Base-by-base conservation (phyloP, 2,797 vertebrate species). In the Acestrorhynchus altus region DNA sequence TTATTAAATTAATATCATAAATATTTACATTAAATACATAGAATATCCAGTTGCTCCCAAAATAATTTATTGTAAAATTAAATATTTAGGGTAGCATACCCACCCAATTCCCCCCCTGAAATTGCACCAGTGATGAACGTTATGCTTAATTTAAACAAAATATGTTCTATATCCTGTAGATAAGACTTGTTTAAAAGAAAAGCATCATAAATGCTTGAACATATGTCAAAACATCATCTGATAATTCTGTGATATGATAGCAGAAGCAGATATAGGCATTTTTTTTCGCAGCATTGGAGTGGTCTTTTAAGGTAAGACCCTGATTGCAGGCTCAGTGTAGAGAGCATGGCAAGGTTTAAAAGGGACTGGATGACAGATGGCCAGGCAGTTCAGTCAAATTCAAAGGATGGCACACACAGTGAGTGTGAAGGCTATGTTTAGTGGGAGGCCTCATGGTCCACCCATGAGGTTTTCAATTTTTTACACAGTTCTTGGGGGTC, bases 331-430 rank as follows among this genome's bases (percentile, higher is more conserved):
- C 57, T 44, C 57, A 8, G 22, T 63, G 47, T 59, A 49, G 46
- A 26, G 35, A 70, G 57, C 57, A 44, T 60, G 35, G 66, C 49
- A 51, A 9, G 46, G 44, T 71, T 77, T 47, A 63, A 77, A 70
- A 49, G 51, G 46, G 46, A 46, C 57, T 61, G 47, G 3, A 7
- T 57, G 24, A 68, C 63, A 60, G 63, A 73, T 73, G 69, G 70
- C 52, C 70, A 44, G 66, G 54, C 63, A 68, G 44, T 63, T 74
- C 35, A 9, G 13, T 67, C 77, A 28, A 42, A 67, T 74, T 74
- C 64, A 59, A 16, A 72, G 44, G 63, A 60, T 28, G 39, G 44
- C n/a, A 42, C 61, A 42, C 42, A 47, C 26, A 47, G 39, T 6
- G 20, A 18, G 54, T 78, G 63, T 67, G 51, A 54, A 70, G 42